Evolutionary conservation across 2,797 vertebrate genomes (phyloP).

Genomic region (Anguilla anguilla): DNA sequence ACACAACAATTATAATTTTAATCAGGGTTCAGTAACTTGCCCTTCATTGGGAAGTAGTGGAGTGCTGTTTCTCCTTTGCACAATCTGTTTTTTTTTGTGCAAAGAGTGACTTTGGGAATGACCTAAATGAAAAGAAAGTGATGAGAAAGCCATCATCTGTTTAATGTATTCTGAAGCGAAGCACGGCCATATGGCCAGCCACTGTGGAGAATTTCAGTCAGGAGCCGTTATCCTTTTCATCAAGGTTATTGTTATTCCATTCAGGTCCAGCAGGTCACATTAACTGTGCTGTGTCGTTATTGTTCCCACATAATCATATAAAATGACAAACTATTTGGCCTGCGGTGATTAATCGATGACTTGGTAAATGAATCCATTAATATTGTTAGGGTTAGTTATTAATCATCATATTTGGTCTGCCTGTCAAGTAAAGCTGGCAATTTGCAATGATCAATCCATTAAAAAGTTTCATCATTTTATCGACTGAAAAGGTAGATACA

Average conservation of each 20-base stretch:
- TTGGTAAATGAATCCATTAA: not conserved
- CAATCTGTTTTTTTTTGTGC: not conserved
- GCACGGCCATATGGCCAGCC: conserved; percentile 5
- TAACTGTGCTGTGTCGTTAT: conserved; percentile 10
- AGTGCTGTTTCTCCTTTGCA: not conserved
- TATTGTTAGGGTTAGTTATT: conserved; percentile 10
- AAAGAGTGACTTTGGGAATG: conserved; percentile 1
- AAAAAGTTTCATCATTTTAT: not conserved
- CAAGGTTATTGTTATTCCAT: conserved; percentile 19
- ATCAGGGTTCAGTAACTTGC: not conserved
- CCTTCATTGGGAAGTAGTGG: conserved; percentile 1
- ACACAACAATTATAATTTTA: not conserved
- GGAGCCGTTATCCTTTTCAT: conserved; percentile 21
- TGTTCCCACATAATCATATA: conserved; percentile 23
- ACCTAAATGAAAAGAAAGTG: conserved; percentile 15
- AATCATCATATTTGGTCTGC: not conserved
- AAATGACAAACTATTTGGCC: conserved; percentile 10
- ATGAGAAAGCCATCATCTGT: conserved; percentile 17
- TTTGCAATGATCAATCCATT: not conserved
- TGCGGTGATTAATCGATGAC: conserved; percentile 11
- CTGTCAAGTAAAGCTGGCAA: not conserved
- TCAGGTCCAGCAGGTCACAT: conserved; percentile 13
- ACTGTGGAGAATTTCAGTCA: conserved; percentile 10
- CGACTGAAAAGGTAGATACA: not conserved
- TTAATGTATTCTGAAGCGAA: conserved; percentile 16